A percentile compares a stretch with the other conserved stretches of the same genome.
Evolutionary conservation across 1,140 invertebrate species (phyloP).

Genomic region (Tetragonula clypearis): DNA sequence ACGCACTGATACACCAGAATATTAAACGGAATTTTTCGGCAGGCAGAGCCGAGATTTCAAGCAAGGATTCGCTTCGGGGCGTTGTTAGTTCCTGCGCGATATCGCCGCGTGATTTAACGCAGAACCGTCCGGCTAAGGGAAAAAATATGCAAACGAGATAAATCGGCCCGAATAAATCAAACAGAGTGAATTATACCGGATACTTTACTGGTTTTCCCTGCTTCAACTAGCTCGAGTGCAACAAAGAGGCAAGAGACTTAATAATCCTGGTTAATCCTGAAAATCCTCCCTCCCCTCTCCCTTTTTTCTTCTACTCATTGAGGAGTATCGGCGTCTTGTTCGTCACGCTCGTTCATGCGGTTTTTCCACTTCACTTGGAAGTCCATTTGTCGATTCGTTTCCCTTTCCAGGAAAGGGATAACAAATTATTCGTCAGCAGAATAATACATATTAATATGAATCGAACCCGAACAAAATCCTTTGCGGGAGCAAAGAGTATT

Average conservation of each 20-base stretch:
- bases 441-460: not conserved
- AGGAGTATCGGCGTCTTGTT: not conserved
- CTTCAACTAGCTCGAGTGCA: constrained; percentile 39
- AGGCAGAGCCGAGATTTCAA: not conserved
- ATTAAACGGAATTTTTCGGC: constrained; percentile 1
- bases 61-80: not conserved
- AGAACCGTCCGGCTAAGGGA: constrained; percentile 1
- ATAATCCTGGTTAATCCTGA: constrained; percentile 43
- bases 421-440: not conserved
- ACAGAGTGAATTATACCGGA: constrained; percentile 56
- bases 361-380: not conserved
- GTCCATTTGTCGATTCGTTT: not conserved
- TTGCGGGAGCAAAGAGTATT: too few relatives aligned
- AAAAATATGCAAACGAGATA: constrained; percentile 60
- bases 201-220: constrained; percentile 48
- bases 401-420: not conserved
- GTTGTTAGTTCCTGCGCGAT: constrained; percentile 40
- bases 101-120: constrained; percentile 42
- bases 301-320: constrained; percentile 19
- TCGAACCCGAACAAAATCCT: not conserved
- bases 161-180: constrained; percentile 62
- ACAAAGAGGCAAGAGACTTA: constrained; percentile 51
- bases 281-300: constrained; percentile 24
- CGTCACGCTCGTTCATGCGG: not conserved
- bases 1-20: not conserved